Base-by-base conservation (phyloP, 2,888 invertebrate species). In the Tenthredo mesomela region DNA sequence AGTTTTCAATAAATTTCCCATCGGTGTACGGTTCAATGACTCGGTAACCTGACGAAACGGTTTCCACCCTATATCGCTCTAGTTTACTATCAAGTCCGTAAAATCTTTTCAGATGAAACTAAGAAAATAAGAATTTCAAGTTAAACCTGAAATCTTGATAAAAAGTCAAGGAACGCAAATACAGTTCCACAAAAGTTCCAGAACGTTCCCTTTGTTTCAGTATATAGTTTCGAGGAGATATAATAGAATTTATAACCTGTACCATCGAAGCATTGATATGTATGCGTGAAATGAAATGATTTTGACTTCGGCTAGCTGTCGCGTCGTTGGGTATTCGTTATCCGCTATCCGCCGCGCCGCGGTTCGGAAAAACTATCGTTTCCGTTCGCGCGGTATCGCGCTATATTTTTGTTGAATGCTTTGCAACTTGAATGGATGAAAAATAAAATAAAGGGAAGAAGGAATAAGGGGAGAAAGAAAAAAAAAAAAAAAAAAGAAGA, bases 401-500 rank as follows among this genome's bases (percentile, higher is more conserved):
- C 80, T 77, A 77, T 50, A 77, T 43, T 61, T 61, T 70, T n/a
- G 82, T 40, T 47, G 40, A 80, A 80, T 80, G 80, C 82, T 7
- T 67, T 21, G 82, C 67, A 50, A 82, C 82, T 82, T 67, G 54
- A 80, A 80, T 80, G 61, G 15, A 47, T 82, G 82, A 37, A 82
- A 47, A 67, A 67, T 47, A 67, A 82, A 82, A 61, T 65, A 29
- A 50, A 77, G 15, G n/a, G 15, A 25, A 50, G 18, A 29, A 29
- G 67, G 33, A 18, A 29, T 67, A 43, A 21, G 21, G 12, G 71
- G 21, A n/a, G n/a, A 70, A 18, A 6, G n/a, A 70, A 37, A 3
- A 70, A 15, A 15, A 9, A 65, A 0, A 61, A 3, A 54, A 15
- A 37, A 21, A 40, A 84, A 85, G 85, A 84, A 82, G 83, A 88